A percentile compares a stretch with the other conserved stretches of the same genome.
Evolutionary conservation across 2,113 vertebrate species (phyloP).

Genomic region (Pyrgilauda ruficollis): DNA sequence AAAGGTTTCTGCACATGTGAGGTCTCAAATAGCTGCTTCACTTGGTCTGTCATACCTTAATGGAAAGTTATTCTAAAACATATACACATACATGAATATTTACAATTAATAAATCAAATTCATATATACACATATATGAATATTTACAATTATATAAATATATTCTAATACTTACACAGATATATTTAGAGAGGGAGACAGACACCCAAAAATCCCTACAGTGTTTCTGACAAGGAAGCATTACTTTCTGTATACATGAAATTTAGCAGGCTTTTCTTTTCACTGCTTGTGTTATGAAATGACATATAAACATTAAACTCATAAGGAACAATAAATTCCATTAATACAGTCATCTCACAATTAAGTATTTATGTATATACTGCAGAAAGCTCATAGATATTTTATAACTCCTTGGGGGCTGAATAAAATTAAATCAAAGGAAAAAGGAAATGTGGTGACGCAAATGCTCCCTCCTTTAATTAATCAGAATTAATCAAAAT

Average conservation of each 20-base stretch:
- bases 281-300: neutral
- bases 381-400: neutral
- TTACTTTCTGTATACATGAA: neutral
- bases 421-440: conserved; percentile 36
- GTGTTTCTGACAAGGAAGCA: neutral
- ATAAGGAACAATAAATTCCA: neutral
- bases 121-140: neutral
- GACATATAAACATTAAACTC: neutral
- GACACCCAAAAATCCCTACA: neutral
- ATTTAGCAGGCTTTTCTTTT: neutral
- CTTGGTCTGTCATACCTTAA: neutral
- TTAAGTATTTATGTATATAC: conserved; percentile 23
- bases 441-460: neutral
- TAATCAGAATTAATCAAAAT: conserved; percentile 19
- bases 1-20: neutral
- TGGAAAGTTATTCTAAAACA: neutral
- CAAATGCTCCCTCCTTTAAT: neutral
- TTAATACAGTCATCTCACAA: neutral
- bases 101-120: neutral
- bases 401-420: neutral
- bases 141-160: neutral
- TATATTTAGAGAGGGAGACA: neutral
- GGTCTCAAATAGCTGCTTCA: neutral
- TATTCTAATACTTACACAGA: neutral
- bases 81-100: neutral